Evolutionary conservation across 2,888 invertebrate species (phyloP).

Genomic region (Trissolcus brochymenae): DNA sequence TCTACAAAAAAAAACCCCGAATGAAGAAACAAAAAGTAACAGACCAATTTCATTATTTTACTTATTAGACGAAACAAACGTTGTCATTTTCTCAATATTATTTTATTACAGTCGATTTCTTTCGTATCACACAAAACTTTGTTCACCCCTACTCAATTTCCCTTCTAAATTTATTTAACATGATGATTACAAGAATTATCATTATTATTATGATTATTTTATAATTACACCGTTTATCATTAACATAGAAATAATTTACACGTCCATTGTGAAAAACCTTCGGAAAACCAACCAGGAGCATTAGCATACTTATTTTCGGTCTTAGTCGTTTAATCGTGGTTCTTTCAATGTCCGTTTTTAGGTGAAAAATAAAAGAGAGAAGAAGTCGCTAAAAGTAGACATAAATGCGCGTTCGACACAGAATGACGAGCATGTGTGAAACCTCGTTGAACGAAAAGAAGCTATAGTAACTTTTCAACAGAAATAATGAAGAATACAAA

Average conservation of each 20-base stretch:
- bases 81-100: no score
- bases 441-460: conserved; percentile 20
- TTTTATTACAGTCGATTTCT: neutral
- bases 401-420: conserved; percentile 36
- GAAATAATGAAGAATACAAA: conserved; percentile 11
- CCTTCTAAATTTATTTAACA: conserved; percentile 41
- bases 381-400: conserved; percentile 8
- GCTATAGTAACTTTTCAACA: conserved; percentile 11
- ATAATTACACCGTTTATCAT: conserved; percentile 51
- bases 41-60: no score
- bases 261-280: conserved; percentile 52
- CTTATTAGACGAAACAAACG: no score
- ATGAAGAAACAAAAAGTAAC: no score
- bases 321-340: no score
- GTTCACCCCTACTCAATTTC: conserved; percentile 28
- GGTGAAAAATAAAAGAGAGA: neutral
- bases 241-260: conserved; percentile 55
- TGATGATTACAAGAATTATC: conserved; percentile 50
- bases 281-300: conserved; percentile 21
- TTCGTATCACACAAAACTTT: conserved; percentile 48
- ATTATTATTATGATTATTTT: conserved; percentile 39
- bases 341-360: no score
- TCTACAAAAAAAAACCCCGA: no score
- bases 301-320: neutral
- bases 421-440: conserved; percentile 14